Base-by-base conservation (phyloP, 2,888 invertebrate species). In the Drosophila differens region DNA sequence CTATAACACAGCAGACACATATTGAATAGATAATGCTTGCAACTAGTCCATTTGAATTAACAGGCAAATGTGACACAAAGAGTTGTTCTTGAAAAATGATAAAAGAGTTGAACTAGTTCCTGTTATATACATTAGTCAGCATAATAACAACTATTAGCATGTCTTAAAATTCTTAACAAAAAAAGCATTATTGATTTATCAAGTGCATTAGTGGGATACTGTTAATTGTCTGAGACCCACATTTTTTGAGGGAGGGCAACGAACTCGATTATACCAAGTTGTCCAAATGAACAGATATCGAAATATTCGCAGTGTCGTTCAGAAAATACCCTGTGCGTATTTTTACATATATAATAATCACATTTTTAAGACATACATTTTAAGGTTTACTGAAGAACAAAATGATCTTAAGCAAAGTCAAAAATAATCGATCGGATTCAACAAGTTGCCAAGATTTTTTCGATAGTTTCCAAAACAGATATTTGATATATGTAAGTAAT, bases 151-250 rank as follows among this genome's bases (percentile, higher is more conserved):
- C 39, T n/a, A 66, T 39, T 49, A 32, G 12, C 28, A 41, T 25
- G 19, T 10, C 32, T 30, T 37, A 9, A 12, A 47, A 32, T 37
- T 37, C 37, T 39, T 19, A 14, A n/a, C 33, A 14, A 35, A 4
- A 54, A 51, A 28, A 19, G 3, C 16, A 19, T 37, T 28, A 33
- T 41, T 63, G 61, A 78, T 30, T 72, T 54, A 66, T 39, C 12
- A 10, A 35, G 30, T 65, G 44, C 55, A 69, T 74, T 80, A 75
- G 76, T 14, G n/a, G 59, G 76, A 52, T 33, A 77, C 35, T 69
- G 76, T 52, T 79, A 75, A 76, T 74, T 44, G 60, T 28, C 35
- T 22, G 39, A n/a, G 19, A n/a, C 25, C 25, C 10, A 58, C n/a
- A 54, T 57, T 22, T 30, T 16, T 6, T 47, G 51, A 30, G 19